Evolutionary conservation across 1,140 invertebrate species (phyloP).

Genomic region (Drosophila pandora): DNA sequence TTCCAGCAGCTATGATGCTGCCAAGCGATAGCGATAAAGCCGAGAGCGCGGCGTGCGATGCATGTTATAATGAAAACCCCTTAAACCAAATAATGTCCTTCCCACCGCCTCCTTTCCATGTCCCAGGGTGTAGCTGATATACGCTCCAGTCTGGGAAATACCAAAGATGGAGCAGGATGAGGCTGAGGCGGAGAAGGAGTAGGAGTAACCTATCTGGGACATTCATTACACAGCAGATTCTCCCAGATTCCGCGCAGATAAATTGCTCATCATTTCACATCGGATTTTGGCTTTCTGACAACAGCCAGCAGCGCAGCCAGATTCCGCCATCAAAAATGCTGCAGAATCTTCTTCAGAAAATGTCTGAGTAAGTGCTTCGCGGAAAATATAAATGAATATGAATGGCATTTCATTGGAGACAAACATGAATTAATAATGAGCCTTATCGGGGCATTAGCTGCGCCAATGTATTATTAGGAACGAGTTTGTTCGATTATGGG

Average conservation of each 20-base stretch:
- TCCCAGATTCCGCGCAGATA: constrained; percentile 71
- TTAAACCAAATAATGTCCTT: constrained; percentile 78
- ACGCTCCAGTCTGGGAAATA: constrained; percentile 2
- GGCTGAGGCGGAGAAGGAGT: neutral
- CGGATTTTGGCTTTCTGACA: constrained; percentile 63
- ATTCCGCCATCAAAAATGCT: constrained; percentile 27
- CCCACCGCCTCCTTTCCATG: neutral
- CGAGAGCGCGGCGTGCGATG: constrained; percentile 70
- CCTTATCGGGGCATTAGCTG: constrained; percentile 13
- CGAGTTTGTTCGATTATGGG: neutral
- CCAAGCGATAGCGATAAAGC: constrained; percentile 67
- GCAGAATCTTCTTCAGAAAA: constrained; percentile 9
- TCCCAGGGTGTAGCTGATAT: constrained; percentile 9
- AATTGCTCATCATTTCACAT: constrained; percentile 80
- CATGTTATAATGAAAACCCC: constrained; percentile 81
- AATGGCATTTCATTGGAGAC: constrained; percentile 36
- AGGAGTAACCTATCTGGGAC: constrained; percentile 44
- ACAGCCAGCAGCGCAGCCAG: constrained; percentile 22
- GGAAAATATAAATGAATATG: constrained; percentile 40
- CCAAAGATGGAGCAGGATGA: neutral
- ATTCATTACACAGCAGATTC: constrained; percentile 79
- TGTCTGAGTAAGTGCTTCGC: neutral
- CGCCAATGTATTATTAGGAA: constrained; percentile 5
- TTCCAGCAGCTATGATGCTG: constrained; percentile 67
- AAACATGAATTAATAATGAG: constrained; percentile 30